Percentiles rank a stretch among this genome's conserved stretches.
Conservation (phyloP, 1,140 invertebrate genomes). For the Orius insidiosus region DNA sequence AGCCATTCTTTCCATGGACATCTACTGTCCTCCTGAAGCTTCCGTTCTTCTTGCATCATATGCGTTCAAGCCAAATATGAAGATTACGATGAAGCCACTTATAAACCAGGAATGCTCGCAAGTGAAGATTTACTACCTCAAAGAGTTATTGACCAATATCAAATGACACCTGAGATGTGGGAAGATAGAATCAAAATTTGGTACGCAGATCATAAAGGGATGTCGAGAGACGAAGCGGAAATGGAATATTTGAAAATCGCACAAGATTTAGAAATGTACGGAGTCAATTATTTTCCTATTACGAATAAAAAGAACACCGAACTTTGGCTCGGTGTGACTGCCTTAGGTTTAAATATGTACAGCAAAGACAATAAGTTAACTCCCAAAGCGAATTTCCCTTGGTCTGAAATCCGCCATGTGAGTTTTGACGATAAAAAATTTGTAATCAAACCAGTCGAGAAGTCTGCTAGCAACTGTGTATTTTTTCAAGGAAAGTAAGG, state of each 20-base stretch:
- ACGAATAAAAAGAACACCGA: constrained; percentile 96
- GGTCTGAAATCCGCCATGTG: constrained; percentile 99
- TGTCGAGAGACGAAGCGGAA: constrained; percentile 94
- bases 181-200: constrained; percentile 93
- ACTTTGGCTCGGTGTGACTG: constrained; percentile 91
- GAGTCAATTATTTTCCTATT: constrained; percentile 94
- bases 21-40: constrained; percentile 97
- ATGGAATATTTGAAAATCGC: constrained; percentile 99
- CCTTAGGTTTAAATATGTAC: constrained; percentile 95
- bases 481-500: constrained; percentile 93
- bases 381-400: constrained; percentile 98
- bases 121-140: constrained; percentile 89
- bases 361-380: constrained; percentile 93
- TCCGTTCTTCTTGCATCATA: constrained; percentile 94
- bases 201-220: constrained; percentile 93
- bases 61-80: constrained; percentile 92
- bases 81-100: constrained; percentile 55
- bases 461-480: constrained; percentile 97
- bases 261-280: constrained; percentile 98
- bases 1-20: constrained; percentile 89
- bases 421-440: constrained; percentile 99
- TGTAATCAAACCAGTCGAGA: constrained; percentile 99
- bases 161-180: constrained; percentile 96
- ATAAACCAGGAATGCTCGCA: constrained; percentile 63
- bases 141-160: constrained; percentile 81